Percentiles rank a stretch among this genome's conserved stretches.
Conservation (phyloP, 37 sponge, comb jelly and placozoan genomes). For the Crambe crambe region DNA sequence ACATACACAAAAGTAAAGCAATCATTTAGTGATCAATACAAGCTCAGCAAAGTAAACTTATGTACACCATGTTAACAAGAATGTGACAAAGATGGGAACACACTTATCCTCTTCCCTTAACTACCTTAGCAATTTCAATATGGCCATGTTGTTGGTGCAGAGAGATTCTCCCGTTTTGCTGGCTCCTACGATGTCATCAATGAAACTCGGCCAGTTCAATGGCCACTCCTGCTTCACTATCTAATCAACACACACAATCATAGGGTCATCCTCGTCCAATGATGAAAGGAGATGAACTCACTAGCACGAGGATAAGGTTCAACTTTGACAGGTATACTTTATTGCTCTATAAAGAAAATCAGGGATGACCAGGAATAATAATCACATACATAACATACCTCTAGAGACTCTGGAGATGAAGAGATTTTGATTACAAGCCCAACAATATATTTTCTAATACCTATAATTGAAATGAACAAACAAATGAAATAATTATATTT, state of each 20-base stretch:
- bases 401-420: constrained; percentile 59
- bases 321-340: constrained; percentile 90
- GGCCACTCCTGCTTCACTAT: constrained; percentile 99
- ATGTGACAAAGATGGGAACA: neutral
- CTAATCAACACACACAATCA: constrained; percentile 44
- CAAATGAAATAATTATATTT: too few species aligned
- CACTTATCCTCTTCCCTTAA: neutral
- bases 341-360: constrained; percentile 60
- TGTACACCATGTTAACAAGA: neutral
- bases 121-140: constrained; percentile 94
- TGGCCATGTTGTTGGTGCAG: constrained; percentile 96
- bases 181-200: constrained; percentile 94
- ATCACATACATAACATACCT: constrained; percentile 37
- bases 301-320: constrained; percentile 93
- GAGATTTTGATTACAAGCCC: constrained; percentile 96
- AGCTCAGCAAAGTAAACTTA: neutral
- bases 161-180: constrained; percentile 91
- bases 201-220: constrained; percentile 94
- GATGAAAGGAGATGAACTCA: constrained; percentile 27
- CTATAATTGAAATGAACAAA: constrained; percentile 50
- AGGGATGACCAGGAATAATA: neutral
- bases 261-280: neutral
- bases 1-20: too few species aligned
- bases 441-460: constrained; percentile 96
- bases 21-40: neutral